These are phyloP conservation scores for Zhengitettix transpicula DNA, from an alignment of 2,888 invertebrate genomes.

Conservation along the genomic window DNA sequence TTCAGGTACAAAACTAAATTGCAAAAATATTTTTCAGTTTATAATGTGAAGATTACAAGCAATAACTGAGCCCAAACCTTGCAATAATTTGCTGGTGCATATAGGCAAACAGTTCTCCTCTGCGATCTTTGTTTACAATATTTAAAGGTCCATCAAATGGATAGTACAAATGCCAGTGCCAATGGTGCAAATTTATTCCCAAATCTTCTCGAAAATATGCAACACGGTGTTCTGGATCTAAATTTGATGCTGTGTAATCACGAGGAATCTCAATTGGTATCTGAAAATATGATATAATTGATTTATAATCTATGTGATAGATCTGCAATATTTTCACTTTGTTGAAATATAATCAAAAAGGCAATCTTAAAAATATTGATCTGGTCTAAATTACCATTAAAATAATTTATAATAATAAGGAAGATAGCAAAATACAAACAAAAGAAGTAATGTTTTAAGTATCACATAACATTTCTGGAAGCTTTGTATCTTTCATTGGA, in stretches of 20 bases:
- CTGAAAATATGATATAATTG: conserved; percentile 7
- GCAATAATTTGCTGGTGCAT: conserved; percentile 28
- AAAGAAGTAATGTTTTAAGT: no score
- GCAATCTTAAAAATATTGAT: no score
- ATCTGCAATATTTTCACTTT: no score
- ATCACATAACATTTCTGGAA: no score
- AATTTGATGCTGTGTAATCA: conserved; percentile 22
- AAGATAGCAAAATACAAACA: no score
- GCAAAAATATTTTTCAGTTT: no score
- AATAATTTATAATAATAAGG: no score
- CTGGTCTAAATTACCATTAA: no score
- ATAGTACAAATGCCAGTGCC: conserved; percentile 37
- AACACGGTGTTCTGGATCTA: conserved; percentile 23
- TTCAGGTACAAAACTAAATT: no score
- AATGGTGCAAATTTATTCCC: conserved; percentile 34
- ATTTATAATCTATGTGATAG: no score
- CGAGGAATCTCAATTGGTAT: conserved; percentile 20
- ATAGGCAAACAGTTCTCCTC: conserved; percentile 26
- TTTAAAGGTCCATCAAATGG: conserved; percentile 19
- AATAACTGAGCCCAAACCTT: conserved; percentile 15
- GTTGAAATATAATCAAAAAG: no score
- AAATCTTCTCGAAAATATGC: conserved; percentile 35
- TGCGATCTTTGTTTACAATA: conserved; percentile 20
- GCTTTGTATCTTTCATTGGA: no score
- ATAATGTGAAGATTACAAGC: neutral